Evolutionary conservation across 2,888 invertebrate genomes (phyloP), one percentile per base, ranked within the genome.

Genomic region (Pachydiplax longipennis): DNA sequence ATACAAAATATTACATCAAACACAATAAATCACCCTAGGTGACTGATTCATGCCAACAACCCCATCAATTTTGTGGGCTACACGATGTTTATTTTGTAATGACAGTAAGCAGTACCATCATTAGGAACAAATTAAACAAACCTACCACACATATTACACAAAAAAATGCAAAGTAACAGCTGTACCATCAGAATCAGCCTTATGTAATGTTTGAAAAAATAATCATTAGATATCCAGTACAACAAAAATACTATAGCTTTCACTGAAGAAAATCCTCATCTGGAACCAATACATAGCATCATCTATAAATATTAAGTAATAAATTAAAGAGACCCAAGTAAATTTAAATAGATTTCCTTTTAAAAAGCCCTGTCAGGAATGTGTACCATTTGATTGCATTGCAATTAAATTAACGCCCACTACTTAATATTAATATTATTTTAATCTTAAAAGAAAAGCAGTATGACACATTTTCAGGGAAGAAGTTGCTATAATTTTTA

Each of bases 381-480:
- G 87, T 87, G 87, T 87, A 61, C 37, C 87, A 61, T 87, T 87
- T 87, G 61, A 61, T 87, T 87, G 87, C 87, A 37, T 61, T 40
- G 87, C 87, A 87, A 61, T 87, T 87, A 87, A 87, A 87, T 87
- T 87, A 87, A 87, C 61, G 61, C 87, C 87, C 87, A 87, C 87
- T 87, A 87, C 87, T 87, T 61, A 61, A 87, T 87, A 83, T 87
- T 87, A 40, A 53, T 61, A 25, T 81, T 81, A 65, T 87, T 87
- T 61, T 40, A 83, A 61, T 65, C 87, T 87, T 61, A 87, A 87
- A 87, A 87, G 87, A 87, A 87, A 87, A 61, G 87, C 87, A 87
- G 87, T 87, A 87, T 37, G 87, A 87, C 87, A 87, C 87, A 87
- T 61, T 87, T 87, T 87, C 87, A 87, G 87, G 87, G 87, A 87